phyloP scores from a whole-genome alignment of 1,140 invertebrate species.

The Drusus annulatus region DNA sequence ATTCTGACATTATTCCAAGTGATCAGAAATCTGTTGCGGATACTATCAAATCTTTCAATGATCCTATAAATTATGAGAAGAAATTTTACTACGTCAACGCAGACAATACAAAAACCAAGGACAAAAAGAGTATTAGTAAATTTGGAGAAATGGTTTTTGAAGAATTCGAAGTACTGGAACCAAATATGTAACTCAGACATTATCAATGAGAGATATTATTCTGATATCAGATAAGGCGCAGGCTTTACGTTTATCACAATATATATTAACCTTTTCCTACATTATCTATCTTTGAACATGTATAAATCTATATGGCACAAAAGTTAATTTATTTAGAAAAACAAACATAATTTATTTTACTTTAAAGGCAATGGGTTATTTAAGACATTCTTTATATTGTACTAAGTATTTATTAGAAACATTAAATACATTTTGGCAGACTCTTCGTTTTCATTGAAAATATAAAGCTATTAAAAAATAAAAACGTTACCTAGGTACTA shows the following conservation, averaged over 20 bases:
- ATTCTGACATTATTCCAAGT: background rate
- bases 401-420: background rate
- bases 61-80: slow-evolving; percentile 66
- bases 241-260: no score
- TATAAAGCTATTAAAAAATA: no score
- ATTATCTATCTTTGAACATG: no score
- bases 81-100: slow-evolving; percentile 70
- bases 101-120: slow-evolving; percentile 52
- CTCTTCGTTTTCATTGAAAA: background rate
- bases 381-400: slow-evolving; percentile 15
- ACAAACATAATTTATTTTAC: background rate
- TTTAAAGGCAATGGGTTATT: slow-evolving; percentile 25
- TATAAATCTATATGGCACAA: background rate
- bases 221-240: no score
- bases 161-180: slow-evolving; percentile 81
- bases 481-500: no score
- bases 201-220: no score
- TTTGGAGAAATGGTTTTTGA: slow-evolving; percentile 88
- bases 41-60: slow-evolving; percentile 58
- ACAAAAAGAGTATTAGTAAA: slow-evolving; percentile 69
- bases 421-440: slow-evolving; percentile 16
- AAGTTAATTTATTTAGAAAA: slow-evolving; percentile 14
- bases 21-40: slow-evolving; percentile 53
- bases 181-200: slow-evolving; percentile 10
- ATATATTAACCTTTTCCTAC: no score